Evolutionary conservation across 2,888 invertebrate genomes (phyloP), one percentile per base, ranked within the genome.

Genomic region (Melinopterus prodromus): DNA sequence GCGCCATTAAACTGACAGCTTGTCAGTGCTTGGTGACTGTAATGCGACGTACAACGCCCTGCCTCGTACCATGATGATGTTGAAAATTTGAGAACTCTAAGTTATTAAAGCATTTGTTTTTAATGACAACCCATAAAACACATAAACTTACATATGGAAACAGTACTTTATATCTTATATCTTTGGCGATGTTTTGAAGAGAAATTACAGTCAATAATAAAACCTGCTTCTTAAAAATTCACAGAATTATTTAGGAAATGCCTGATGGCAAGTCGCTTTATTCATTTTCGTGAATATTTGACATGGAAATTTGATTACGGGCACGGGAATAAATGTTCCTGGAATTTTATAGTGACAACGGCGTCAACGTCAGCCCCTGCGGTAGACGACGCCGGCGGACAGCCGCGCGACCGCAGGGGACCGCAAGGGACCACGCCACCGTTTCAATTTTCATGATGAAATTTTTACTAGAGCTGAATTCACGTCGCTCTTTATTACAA

Each of bases 1-100:
- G 84, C 84, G 82, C 85, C 84, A 84, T 84, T 84, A 84, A 85
- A 84, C 83, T 84, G 86, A 85, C 86, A 85, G 84, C 84, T 84
- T 84, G 85, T 86, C 86, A 86, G 85, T 84, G 83, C 82, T 82
- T 83, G 84, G 85, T 82, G 86, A 86, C 86, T 85, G 84, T 86
- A 86, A 86, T 84, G 85, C 84, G 86, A 86, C 86, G 84, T 79
- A 83, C 80, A 84, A 86, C 84, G 84, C 26, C 1, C 26, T 2
- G 26, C 26, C 26, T 26, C 26, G 26, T 26, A 26, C 26, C 26
- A 26, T 26, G 26, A 26, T 26, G 26, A 26, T 26, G 26, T 26
- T 26, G 26, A 26, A 26, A 26, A 26, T 26, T 26, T 26, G 26
- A 26, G 26, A 26, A 26, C 26, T 26, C 26, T 26, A 26, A 26